Percentiles rank a stretch among this genome's conserved stretches.
Conservation (phyloP, 2,888 invertebrate species). For the Cheiracanthium punctorium region DNA sequence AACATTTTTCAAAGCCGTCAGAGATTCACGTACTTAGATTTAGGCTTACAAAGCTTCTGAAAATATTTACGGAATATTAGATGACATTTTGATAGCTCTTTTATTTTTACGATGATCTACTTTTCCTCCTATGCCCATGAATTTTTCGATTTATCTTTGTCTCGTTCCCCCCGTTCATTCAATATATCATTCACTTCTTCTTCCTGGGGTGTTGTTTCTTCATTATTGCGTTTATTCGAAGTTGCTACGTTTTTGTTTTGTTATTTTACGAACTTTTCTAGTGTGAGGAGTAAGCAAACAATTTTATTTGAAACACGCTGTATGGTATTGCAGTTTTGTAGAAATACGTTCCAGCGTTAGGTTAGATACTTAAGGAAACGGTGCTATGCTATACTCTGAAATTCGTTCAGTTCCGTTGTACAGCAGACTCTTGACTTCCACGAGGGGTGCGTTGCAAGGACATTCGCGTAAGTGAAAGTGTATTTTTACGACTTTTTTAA, state of each 20-base stretch:
- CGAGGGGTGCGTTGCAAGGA: too few relatives aligned
- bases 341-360: too few relatives aligned
- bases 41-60: neutral
- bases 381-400: too few relatives aligned
- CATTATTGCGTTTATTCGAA: neutral
- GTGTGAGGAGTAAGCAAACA: too few relatives aligned
- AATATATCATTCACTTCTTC: neutral
- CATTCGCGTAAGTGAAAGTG: too few relatives aligned
- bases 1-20: neutral
- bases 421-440: too few relatives aligned
- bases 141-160: neutral
- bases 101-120: neutral
- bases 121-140: neutral
- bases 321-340: too few relatives aligned
- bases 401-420: too few relatives aligned
- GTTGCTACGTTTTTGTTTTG: neutral
- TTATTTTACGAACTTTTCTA: too few relatives aligned
- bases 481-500: too few relatives aligned
- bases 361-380: too few relatives aligned
- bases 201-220: neutral
- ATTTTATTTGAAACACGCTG: too few relatives aligned
- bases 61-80: constrained; percentile 10
- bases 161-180: neutral
- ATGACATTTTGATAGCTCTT: constrained; percentile 3
- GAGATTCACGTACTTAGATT: neutral